A percentile compares a stretch with the other conserved stretches of the same genome.
Evolutionary conservation across 1,140 invertebrate genomes (phyloP).

Genomic region (Chironomus tepperi): DNA sequence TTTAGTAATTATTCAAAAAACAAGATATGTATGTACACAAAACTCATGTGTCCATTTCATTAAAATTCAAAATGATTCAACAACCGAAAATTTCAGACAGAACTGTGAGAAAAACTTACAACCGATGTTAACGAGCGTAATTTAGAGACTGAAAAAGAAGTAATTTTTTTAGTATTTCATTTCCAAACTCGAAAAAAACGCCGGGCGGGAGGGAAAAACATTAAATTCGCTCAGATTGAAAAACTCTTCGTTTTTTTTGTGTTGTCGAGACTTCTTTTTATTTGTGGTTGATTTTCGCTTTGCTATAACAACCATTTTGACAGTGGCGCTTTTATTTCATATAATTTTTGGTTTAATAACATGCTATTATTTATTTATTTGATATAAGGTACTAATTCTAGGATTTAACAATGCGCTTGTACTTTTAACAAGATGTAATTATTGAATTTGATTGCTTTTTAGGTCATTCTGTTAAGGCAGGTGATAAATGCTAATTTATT

Average conservation of each 20-base stretch:
- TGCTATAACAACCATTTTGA: not conserved
- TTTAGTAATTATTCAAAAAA: conserved; percentile 21
- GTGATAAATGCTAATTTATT: too few relatives aligned
- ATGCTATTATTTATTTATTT: not conserved
- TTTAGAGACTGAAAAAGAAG: not conserved
- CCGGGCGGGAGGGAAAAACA: not conserved
- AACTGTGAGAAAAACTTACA: not conserved
- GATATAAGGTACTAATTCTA: not conserved
- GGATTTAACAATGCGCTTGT: too few relatives aligned
- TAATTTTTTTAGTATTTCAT: too few relatives aligned
- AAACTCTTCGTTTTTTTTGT: conserved; percentile 19
- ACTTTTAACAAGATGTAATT: too few relatives aligned
- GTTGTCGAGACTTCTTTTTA: not conserved
- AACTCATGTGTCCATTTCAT: conserved; percentile 11
- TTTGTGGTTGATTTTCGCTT: conserved; percentile 17
- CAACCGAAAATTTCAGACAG: too few relatives aligned
- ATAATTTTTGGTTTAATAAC: not conserved
- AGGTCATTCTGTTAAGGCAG: too few relatives aligned
- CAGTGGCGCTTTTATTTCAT: not conserved
- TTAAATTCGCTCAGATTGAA: not conserved
- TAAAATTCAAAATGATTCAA: not conserved
- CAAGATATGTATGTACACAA: not conserved
- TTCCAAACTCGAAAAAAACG: not conserved
- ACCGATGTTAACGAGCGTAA: not conserved
- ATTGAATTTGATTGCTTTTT: too few relatives aligned